Percentiles rank a stretch among this genome's conserved stretches.
Evolutionary conservation across 2,888 invertebrate species (phyloP).

Genomic region (Dione vanillae): DNA sequence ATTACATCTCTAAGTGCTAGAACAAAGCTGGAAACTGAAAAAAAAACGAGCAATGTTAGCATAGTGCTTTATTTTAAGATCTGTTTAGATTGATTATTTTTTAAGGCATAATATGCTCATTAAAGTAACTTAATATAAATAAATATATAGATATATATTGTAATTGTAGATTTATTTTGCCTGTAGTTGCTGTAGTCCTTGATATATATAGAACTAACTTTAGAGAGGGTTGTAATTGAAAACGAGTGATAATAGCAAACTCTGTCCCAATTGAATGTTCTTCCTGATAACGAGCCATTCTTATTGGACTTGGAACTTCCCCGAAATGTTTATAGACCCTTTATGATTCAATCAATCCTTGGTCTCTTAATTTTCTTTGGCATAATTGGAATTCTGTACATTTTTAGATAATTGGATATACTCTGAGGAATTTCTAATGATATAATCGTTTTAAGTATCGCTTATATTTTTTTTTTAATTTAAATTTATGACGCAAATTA

Average conservation of each 20-base stretch:
- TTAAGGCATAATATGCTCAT: too few relatives aligned
- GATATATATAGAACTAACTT: constrained; percentile 26
- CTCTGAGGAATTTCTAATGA: not conserved
- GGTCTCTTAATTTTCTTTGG: constrained; percentile 25
- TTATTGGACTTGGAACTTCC: constrained; percentile 36
- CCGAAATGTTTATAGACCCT: constrained; percentile 37
- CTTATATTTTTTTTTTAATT: too few relatives aligned
- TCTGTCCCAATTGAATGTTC: constrained; percentile 36
- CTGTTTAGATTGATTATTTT: too few relatives aligned
- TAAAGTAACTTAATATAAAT: too few relatives aligned
- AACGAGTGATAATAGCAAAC: constrained; percentile 50
- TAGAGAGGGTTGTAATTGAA: constrained; percentile 51
- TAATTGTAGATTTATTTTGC: not conserved
- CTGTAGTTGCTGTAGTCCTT: constrained; percentile 10
- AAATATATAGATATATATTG: not conserved
- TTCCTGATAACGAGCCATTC: constrained; percentile 39
- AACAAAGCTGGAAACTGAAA: too few relatives aligned
- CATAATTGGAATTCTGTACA: constrained; percentile 28
- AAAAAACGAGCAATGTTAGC: too few relatives aligned
- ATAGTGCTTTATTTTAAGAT: too few relatives aligned
- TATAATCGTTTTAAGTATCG: not conserved
- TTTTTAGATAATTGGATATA: not conserved
- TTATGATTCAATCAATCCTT: constrained; percentile 43
- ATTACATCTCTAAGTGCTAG: too few relatives aligned
- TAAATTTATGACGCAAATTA: too few relatives aligned